Conservation (phyloP, 2,797 vertebrate species). For the Naso thynnoides region DNA sequence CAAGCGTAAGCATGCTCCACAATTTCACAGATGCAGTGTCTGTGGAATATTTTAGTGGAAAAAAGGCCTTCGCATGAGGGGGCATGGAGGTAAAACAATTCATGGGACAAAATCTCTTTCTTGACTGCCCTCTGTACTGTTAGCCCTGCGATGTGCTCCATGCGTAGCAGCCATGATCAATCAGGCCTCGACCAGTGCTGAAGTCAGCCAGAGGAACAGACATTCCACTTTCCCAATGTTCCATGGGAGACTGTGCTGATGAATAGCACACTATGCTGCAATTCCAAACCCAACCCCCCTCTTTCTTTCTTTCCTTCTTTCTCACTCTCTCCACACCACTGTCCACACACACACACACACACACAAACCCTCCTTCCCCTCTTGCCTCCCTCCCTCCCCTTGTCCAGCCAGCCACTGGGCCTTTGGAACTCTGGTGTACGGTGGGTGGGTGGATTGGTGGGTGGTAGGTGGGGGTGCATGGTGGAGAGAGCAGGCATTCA, state of each 20-base stretch:
- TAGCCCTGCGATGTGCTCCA: conserved; percentile 50
- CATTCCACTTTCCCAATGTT: conserved; percentile 86
- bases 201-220: conserved; percentile 83
- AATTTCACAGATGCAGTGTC: conserved; percentile 13
- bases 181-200: conserved; percentile 70
- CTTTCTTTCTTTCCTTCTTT: conserved; percentile 45
- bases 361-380: conserved; percentile 36
- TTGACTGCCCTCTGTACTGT: conserved; percentile 52
- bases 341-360: conserved; percentile 56
- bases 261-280: conserved; percentile 85
- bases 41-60: conserved; percentile 5
- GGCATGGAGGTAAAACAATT: conserved; percentile 10
- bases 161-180: conserved; percentile 74
- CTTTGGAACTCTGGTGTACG: conserved; percentile 81
- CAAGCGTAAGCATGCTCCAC: background rate
- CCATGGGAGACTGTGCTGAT: conserved; percentile 83
- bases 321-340: conserved; percentile 72
- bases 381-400: conserved; percentile 50
- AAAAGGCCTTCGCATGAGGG: conserved; percentile 8
- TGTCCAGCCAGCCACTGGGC: conserved; percentile 77
- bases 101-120: conserved; percentile 35
- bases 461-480: conserved; percentile 74
- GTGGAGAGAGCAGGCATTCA: conserved; percentile 79
- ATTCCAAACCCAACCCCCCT: conserved; percentile 67
- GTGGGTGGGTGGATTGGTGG: conserved; percentile 71